Evolutionary conservation across 2,113 vertebrate species (phyloP).

Genomic region (Lepisosteus oculatus): DNA sequence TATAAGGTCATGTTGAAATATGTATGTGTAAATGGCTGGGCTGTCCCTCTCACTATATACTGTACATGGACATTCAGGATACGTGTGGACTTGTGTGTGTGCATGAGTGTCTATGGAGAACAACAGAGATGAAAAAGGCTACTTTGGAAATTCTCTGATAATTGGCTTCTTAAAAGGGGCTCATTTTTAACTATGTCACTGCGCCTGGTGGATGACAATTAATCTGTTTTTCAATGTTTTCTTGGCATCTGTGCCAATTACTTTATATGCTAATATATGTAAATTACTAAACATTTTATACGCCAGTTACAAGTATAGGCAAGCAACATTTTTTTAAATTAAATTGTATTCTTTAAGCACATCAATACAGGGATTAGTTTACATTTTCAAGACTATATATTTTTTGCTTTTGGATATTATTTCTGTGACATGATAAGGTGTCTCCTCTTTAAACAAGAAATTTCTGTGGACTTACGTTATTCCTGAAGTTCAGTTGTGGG

Average conservation of each 20-base stretch:
- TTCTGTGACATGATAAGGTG: conserved; percentile 5
- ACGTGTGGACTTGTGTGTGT: conserved; percentile 4
- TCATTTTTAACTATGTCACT: conserved; percentile 77
- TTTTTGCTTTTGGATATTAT: conserved; percentile 3
- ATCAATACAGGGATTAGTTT: conserved; percentile 43
- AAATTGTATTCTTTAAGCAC: conserved; percentile 47
- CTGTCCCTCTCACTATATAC: background rate
- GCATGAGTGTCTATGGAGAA: conserved; percentile 20
- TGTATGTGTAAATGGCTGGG: conserved; percentile 14
- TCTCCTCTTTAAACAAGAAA: background rate
- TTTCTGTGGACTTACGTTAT: too few species aligned
- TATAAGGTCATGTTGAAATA: conserved; percentile 11
- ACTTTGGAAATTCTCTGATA: conserved; percentile 73
- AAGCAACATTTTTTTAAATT: conserved; percentile 46
- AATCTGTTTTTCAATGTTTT: conserved; percentile 74
- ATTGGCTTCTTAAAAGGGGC: conserved; percentile 71
- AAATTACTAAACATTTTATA: conserved; percentile 69
- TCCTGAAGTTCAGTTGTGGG: too few species aligned
- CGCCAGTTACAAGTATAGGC: conserved; percentile 64
- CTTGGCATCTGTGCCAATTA: conserved; percentile 79
- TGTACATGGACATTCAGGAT: background rate
- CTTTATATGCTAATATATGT: conserved; percentile 81
- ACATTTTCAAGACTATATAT: conserved; percentile 33
- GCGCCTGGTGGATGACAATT: conserved; percentile 72
- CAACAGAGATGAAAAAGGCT: conserved; percentile 50